phyloP scores from a whole-genome alignment of 1,140 invertebrate genomes.

The Whitmania pigra region DNA sequence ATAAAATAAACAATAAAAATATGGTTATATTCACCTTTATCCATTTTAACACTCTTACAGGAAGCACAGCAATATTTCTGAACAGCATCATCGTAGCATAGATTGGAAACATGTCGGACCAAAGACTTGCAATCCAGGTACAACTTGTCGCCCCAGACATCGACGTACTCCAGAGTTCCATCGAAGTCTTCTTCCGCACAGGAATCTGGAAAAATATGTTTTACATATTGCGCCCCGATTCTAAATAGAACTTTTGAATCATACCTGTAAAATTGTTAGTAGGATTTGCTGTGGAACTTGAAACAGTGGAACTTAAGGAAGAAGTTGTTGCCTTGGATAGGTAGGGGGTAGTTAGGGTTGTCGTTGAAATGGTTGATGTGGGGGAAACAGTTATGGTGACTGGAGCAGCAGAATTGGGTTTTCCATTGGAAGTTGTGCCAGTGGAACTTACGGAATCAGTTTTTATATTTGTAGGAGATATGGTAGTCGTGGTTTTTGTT shows the following conservation, averaged over 20 bases:
- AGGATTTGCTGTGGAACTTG: background rate
- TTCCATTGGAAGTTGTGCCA: no score
- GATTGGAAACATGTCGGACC: background rate
- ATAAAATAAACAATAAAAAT: no score
- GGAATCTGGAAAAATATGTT: background rate
- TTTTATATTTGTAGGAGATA: background rate
- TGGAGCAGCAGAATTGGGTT: background rate
- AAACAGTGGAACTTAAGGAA: background rate
- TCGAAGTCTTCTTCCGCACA: background rate
- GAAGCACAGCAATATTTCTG: no score
- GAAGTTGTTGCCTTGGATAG: background rate
- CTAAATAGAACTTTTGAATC: background rate
- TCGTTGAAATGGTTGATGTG: background rate
- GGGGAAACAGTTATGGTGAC: background rate
- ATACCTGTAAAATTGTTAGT: background rate
- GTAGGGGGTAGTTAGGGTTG: background rate
- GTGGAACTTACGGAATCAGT: background rate
- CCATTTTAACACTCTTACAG: no score
- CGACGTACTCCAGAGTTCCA: background rate
- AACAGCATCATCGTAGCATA: no score
- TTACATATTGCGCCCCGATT: background rate
- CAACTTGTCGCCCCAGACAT: background rate
- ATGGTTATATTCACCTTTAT: no score
- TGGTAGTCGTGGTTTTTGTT: background rate
- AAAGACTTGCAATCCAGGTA: background rate